Conservation (phyloP, 2,888 invertebrate genomes). For the Caenorhabditis sp. region DNA sequence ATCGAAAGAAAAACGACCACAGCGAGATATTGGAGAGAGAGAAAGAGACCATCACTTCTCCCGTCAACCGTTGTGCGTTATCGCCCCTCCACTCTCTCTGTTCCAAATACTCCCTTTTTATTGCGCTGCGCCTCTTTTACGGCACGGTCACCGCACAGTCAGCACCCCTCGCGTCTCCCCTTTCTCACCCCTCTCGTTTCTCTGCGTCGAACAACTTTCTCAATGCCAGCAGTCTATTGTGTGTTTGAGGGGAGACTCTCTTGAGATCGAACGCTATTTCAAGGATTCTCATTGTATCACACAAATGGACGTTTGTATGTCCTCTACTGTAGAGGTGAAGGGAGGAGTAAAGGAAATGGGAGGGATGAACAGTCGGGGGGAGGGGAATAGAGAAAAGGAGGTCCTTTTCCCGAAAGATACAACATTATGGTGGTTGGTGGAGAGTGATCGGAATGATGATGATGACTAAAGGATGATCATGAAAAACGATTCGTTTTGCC, state of each 20-base stretch:
- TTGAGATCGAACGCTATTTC: constrained; percentile 28
- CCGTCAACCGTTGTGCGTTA: constrained; percentile 45
- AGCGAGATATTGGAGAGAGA: neutral
- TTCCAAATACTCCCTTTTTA: constrained; percentile 1
- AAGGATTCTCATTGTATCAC: constrained; percentile 45
- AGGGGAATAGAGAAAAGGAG: neutral
- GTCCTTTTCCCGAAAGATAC: constrained; percentile 40
- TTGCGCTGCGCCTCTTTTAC: constrained; percentile 20
- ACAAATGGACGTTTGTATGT: constrained; percentile 47
- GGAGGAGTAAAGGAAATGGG: neutral
- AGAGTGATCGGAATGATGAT: constrained; percentile 24
- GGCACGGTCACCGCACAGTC: constrained; percentile 28
- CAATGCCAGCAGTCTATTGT: constrained; percentile 57
- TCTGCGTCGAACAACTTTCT: constrained; percentile 52
- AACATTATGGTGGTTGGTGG: constrained; percentile 38
- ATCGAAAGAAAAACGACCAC: constrained; percentile 6
- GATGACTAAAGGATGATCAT: constrained; percentile 23
- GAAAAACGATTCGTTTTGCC: constrained; percentile 28
- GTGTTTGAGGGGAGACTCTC: constrained; percentile 46
- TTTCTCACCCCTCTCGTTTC: constrained; percentile 33
- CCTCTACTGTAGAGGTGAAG: constrained; percentile 35
- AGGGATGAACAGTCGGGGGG: neutral
- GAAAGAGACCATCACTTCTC: constrained; percentile 40
- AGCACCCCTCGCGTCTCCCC: constrained; percentile 45
- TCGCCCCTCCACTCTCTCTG: constrained; percentile 58